These are phyloP conservation scores for Bradypodion ventrale DNA, from an alignment of 2,797 vertebrate species.

Conservation along the genomic window DNA sequence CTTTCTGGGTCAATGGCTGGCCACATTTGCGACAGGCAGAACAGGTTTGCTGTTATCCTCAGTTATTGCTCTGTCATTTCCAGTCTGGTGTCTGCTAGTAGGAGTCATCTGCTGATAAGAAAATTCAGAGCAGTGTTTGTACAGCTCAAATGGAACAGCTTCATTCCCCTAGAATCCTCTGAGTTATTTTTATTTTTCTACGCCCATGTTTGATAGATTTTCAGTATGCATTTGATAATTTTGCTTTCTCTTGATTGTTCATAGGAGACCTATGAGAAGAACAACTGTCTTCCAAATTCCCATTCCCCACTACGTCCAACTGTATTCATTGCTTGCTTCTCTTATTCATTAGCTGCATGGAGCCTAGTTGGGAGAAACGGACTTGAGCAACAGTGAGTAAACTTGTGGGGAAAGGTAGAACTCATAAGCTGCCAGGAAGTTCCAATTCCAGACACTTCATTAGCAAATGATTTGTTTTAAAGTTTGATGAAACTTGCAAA, in stretches of 20 bases:
- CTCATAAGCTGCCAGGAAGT: slow-evolving; percentile 21
- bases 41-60: neutral
- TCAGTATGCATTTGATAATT: slow-evolving; percentile 29
- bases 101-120: slow-evolving; percentile 4
- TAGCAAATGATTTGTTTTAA: slow-evolving; percentile 9
- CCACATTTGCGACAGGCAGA: neutral
- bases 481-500: slow-evolving; percentile 26
- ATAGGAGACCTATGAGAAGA: neutral
- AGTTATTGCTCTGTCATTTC: neutral
- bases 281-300: neutral
- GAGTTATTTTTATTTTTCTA: slow-evolving; percentile 24
- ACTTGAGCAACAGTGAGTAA: slow-evolving; percentile 31
- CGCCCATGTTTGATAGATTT: slow-evolving; percentile 26
- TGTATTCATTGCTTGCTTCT: neutral
- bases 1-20: neutral
- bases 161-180: slow-evolving; percentile 38
- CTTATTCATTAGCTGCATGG: neutral
- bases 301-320: neutral
- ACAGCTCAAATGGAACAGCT: slow-evolving; percentile 39
- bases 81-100: neutral
- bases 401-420: neutral
- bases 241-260: slow-evolving; percentile 38
- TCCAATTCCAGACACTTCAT: slow-evolving; percentile 39
- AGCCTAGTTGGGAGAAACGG: neutral
- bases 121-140: slow-evolving; percentile 27